A percentile compares a stretch with the other conserved stretches of the same genome.
phyloP scores from a whole-genome alignment of 2,797 vertebrate genomes.

The Tiaroga cobitis region DNA sequence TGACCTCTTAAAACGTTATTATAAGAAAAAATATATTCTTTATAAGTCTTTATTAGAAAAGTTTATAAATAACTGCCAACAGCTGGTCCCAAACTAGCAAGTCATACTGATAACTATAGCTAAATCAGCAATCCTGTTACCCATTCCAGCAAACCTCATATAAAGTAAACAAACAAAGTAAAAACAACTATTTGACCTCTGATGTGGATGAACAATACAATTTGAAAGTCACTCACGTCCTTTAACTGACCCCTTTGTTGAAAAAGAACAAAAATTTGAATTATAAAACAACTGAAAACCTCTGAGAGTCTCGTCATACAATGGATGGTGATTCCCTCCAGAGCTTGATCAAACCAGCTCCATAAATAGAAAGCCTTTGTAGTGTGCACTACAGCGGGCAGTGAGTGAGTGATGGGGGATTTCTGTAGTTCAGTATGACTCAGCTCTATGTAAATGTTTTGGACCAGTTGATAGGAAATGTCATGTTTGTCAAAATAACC shows the following conservation, averaged over 20 bases:
- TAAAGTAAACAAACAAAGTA: not conserved
- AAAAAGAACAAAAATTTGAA: not conserved
- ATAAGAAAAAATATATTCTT: no score
- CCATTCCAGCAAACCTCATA: not conserved
- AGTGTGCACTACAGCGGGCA: slow-evolving; percentile 20
- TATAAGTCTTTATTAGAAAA: no score
- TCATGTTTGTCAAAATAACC: slow-evolving; percentile 45
- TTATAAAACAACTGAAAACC: not conserved
- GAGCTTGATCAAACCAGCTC: slow-evolving; percentile 8
- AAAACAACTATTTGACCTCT: not conserved
- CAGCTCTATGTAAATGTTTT: slow-evolving; percentile 40
- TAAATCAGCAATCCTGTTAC: no score
- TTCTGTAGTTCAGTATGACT: slow-evolving; percentile 22
- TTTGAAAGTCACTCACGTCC: not conserved
- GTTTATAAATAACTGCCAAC: no score
- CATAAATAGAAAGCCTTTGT: slow-evolving; percentile 21
- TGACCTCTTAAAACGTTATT: no score
- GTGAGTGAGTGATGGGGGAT: slow-evolving; percentile 5
- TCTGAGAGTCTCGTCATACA: not conserved
- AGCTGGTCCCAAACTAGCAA: no score
- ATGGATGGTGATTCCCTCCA: not conserved
- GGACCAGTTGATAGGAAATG: slow-evolving; percentile 40
- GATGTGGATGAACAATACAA: not conserved
- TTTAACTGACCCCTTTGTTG: not conserved
- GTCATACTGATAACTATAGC: no score